Evolutionary conservation across 1,140 invertebrate genomes (phyloP).

Genomic region (Bemisia tabaci): DNA sequence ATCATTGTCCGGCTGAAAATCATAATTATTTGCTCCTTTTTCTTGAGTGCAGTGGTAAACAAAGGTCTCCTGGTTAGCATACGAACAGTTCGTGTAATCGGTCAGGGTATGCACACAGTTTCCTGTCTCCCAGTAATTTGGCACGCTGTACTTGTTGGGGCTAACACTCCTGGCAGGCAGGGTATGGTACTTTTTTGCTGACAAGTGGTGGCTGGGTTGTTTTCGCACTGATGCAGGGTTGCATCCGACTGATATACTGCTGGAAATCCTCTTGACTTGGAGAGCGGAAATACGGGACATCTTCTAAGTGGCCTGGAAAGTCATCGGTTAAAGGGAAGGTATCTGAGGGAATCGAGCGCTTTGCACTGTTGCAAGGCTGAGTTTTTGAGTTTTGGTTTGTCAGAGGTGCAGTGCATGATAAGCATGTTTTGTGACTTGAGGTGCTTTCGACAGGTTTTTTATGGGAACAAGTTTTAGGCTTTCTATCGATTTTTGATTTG

Average conservation of each 20-base stretch:
- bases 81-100: background rate
- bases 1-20: background rate
- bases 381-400: background rate
- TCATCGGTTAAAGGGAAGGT: no score
- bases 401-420: background rate
- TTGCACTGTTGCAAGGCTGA: no score
- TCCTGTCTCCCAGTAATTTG: background rate
- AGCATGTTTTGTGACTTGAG: background rate
- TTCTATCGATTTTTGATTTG: no score
- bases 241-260: background rate
- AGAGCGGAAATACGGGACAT: background rate
- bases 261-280: background rate
- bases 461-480: no score
- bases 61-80: background rate
- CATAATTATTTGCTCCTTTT: background rate
- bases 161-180: background rate
- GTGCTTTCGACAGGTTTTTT: no score
- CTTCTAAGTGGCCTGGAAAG: no score
- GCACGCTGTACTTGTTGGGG: background rate
- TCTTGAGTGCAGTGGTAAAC: background rate
- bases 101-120: background rate
- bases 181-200: background rate
- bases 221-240: background rate
- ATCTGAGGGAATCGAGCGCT: no score
- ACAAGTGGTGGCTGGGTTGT: background rate